These are phyloP conservation scores for Menura novaehollandiae DNA, from an alignment of 2,113 vertebrate species.

Conservation along the genomic window DNA sequence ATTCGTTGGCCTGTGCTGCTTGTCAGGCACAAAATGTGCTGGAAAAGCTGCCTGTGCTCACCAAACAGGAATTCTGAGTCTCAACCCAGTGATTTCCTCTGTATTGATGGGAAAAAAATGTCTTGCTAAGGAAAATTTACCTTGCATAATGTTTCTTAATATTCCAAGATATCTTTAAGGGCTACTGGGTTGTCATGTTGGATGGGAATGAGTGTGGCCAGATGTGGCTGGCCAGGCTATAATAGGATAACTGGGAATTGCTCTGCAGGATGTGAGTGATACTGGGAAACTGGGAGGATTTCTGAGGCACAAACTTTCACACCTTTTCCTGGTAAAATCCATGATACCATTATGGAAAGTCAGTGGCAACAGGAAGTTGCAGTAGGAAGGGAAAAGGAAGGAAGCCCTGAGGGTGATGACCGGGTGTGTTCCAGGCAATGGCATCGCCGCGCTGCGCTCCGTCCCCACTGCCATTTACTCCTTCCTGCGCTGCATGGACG, in stretches of 20 bases:
- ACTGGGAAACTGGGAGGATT: background rate
- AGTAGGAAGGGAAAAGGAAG: background rate
- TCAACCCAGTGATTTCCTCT: background rate
- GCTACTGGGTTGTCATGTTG: background rate
- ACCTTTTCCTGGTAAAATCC: background rate
- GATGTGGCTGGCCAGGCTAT: background rate
- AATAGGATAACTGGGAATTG: background rate
- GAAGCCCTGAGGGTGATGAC: background rate
- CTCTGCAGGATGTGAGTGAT: background rate
- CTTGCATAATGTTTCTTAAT: background rate
- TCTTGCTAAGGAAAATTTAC: background rate
- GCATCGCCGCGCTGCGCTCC: slow-evolving; percentile 91
- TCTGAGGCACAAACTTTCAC: background rate
- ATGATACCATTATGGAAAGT: fast-evolving
- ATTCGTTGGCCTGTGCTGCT: background rate
- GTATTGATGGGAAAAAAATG: background rate
- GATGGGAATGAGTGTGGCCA: background rate
- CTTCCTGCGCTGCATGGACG: slow-evolving; percentile 90
- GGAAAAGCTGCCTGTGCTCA: background rate
- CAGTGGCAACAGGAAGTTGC: fast-evolving
- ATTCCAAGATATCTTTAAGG: background rate
- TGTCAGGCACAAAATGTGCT: background rate
- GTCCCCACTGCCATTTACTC: slow-evolving; percentile 98
- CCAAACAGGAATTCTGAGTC: background rate
- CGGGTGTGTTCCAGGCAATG: slow-evolving; percentile 80